Base-by-base conservation (phyloP, 2,888 invertebrate genomes). In the Adela reaumurella region DNA sequence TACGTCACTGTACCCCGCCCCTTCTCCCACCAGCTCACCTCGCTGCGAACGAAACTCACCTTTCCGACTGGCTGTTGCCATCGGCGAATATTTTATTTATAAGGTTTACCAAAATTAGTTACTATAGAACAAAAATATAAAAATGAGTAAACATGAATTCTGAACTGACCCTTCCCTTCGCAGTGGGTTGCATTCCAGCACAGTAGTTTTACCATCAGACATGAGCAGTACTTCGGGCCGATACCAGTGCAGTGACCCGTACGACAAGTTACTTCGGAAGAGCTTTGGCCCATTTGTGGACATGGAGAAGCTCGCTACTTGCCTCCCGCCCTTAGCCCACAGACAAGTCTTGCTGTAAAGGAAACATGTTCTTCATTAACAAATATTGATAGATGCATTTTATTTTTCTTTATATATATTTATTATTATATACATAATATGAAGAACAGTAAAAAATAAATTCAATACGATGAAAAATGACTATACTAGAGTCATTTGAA, bases 291-390 rank as follows among this genome's bases (percentile, higher is more conserved):
- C 48, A 2, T 20, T 42, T 5, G 50, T 53, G 3, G 58, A 50
- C 11, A 68, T 56, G 1, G 50, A 49, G 55, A 68, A 67, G 45
- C 62, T 62, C 48, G 64, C 61, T 20, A 77, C 57, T 51, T 69
- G 56, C 64, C 86, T 86, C 8, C 83, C 83, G 17, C 83, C 74
- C 51, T 86, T 85, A 42, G 83, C 81, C 87, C 88, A 88, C 50
- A 89, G 76, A 53, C 78, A 81, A 46, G 88, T 67, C 46, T 69
- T 69, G 29, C 86, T 84, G 60, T 45, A 64, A 65, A 48, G 5
- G 5, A 24, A 24, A 24, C 4, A 45, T n/a, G 45, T 47, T 47
- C 17, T 19, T 46, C 43, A 42, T 35, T 51, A 46, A 47, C 11
- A 42, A 6, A 6, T 17, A 42, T 6, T 42, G 11, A 4, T 42